phyloP scores from a whole-genome alignment of 2,888 invertebrate species.

The Chymomyza caudatula region DNA sequence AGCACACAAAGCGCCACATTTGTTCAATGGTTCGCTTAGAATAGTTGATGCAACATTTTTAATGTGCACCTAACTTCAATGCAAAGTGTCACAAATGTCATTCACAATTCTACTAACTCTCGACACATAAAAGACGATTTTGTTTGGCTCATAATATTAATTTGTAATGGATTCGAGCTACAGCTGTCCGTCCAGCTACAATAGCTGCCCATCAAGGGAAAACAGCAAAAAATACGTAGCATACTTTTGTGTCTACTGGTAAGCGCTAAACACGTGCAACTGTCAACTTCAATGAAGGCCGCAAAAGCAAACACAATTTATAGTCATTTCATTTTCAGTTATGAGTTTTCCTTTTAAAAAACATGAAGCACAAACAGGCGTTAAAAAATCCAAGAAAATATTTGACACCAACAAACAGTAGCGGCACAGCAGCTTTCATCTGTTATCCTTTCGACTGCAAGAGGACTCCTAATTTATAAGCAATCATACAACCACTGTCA shows the following conservation, averaged over 20 bases:
- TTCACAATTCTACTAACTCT: background rate
- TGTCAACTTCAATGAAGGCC: slow-evolving; percentile 13
- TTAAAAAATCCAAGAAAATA: slow-evolving; percentile 60
- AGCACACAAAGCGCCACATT: slow-evolving; percentile 37
- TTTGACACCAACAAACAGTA: slow-evolving; percentile 60
- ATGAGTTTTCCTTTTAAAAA: slow-evolving; percentile 28
- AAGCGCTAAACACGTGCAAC: slow-evolving; percentile 29
- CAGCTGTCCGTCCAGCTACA: background rate
- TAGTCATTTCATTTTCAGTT: slow-evolving; percentile 31
- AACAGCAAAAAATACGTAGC: background rate
- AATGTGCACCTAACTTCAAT: slow-evolving; percentile 65
- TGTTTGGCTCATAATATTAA: slow-evolving; percentile 48
- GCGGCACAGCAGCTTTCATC: slow-evolving; percentile 61
- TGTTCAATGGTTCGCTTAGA: slow-evolving; percentile 67
- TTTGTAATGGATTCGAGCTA: slow-evolving; percentile 26
- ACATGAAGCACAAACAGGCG: slow-evolving; percentile 32
- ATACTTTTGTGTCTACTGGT: slow-evolving; percentile 14
- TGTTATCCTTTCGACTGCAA: slow-evolving; percentile 49
- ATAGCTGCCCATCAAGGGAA: background rate
- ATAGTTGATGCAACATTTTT: slow-evolving; percentile 42
- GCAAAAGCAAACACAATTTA: slow-evolving; percentile 9
- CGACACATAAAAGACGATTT: slow-evolving; percentile 29
- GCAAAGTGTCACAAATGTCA: slow-evolving; percentile 52
- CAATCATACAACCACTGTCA: slow-evolving; percentile 66
- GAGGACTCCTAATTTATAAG: slow-evolving; percentile 58